These are phyloP conservation scores for Porites lutea DNA, from an alignment of 64 coral and sea anemone genomes.

Conservation along the genomic window DNA sequence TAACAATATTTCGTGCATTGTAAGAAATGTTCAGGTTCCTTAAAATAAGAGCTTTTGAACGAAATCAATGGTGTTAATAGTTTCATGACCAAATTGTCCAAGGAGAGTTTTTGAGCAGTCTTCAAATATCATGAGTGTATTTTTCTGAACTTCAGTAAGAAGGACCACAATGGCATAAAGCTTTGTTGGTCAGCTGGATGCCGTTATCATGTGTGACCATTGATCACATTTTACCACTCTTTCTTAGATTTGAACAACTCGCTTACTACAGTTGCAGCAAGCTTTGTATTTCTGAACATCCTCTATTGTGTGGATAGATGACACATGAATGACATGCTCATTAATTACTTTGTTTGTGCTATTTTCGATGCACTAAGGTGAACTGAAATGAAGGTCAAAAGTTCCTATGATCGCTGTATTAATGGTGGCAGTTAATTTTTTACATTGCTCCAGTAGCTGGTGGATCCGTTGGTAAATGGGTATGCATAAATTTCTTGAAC, in stretches of 20 bases:
- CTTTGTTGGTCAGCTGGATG: constrained; percentile 52
- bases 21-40: not conserved
- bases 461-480: not conserved
- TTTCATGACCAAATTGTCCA: not conserved
- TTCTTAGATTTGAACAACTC: constrained; percentile 40
- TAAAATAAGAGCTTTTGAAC: not conserved
- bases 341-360: not conserved
- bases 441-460: constrained; percentile 24
- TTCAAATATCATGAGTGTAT: constrained; percentile 37
- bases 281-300: constrained; percentile 68
- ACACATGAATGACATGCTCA: constrained; percentile 52
- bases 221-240: constrained; percentile 32
- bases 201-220: constrained; percentile 54
- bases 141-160: not conserved
- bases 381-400: too few relatives aligned
- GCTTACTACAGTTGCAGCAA: constrained; percentile 63
- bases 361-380: too few relatives aligned
- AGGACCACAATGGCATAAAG: constrained; percentile 21
- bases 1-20: not conserved
- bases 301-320: constrained; percentile 48
- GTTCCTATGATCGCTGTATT: not conserved
- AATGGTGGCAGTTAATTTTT: constrained; percentile 29
- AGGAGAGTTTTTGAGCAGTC: not conserved
- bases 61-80: not conserved
- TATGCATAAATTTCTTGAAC: constrained; percentile 18